These are phyloP conservation scores for Thymelicus lineola DNA, from an alignment of 2,888 invertebrate genomes.

Conservation along the genomic window DNA sequence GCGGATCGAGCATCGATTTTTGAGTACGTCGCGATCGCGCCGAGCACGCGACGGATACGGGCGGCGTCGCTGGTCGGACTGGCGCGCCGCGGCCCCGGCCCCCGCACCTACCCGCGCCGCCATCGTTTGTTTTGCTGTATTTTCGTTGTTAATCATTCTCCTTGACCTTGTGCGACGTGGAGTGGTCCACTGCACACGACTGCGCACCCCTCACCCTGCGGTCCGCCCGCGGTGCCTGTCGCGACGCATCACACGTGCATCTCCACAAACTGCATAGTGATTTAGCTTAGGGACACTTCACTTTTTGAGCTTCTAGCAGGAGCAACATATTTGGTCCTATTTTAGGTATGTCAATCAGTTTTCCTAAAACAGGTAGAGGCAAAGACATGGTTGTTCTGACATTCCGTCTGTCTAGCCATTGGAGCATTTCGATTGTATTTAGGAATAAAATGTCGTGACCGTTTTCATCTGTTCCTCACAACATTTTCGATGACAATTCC, in stretches of 20 bases:
- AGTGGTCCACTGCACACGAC: slow-evolving; percentile 85
- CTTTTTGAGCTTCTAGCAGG: neutral
- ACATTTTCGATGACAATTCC: no score
- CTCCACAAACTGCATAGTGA: slow-evolving; percentile 49
- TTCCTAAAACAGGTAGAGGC: no score
- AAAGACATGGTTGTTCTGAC: no score
- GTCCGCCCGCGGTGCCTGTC: slow-evolving; percentile 70
- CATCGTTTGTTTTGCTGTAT: slow-evolving; percentile 82
- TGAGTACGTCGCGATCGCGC: slow-evolving; percentile 74
- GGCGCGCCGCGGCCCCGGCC: slow-evolving; percentile 74
- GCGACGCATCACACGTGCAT: slow-evolving; percentile 78
- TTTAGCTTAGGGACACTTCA: slow-evolving; percentile 27
- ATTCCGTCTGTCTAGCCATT: no score
- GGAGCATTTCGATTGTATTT: no score
- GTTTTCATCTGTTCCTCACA: no score
- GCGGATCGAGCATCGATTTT: slow-evolving; percentile 84
- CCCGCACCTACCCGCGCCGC: slow-evolving; percentile 69
- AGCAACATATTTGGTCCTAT: neutral
- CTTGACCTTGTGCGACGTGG: slow-evolving; percentile 85
- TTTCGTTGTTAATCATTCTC: slow-evolving; percentile 86
- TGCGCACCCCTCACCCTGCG: slow-evolving; percentile 77
- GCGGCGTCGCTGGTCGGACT: slow-evolving; percentile 80
- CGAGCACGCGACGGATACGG: slow-evolving; percentile 73
- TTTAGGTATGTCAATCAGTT: no score
- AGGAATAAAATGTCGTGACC: no score